Evolutionary conservation across 1,140 invertebrate genomes (phyloP), one percentile per base, ranked within the genome.

Genomic region (Saccostrea echinata): DNA sequence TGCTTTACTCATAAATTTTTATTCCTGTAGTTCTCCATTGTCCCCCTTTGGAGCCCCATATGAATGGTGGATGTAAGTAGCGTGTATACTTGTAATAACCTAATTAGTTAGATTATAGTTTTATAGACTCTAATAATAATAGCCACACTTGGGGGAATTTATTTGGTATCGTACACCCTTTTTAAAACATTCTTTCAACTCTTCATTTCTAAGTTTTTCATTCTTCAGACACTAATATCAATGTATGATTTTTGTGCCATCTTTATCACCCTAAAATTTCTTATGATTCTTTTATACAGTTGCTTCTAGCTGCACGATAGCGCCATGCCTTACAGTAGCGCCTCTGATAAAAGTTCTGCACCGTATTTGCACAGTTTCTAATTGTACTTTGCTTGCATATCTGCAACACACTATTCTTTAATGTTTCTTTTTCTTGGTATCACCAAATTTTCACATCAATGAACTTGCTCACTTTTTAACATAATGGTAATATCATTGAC

Each of bases 21-120:
- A 84, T 84, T 84, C 87, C 90, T 92, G 71, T 91, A 94, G 92
- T 93, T 90, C 90, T 94, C 85, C 93, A 93, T 86, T 94, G 93
- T 88, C 92, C 93, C 88, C 92, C 91, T 76, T 87, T 94, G 92
- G 93, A 93, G 81, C 91, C 91, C 87, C 93, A 93, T 90, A 88
- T 94, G 81, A 94, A 94, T 86, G 93, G 93, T 88, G 93, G 93
- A 91, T 93, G 94, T 94, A 92, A 94, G 94, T 94, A 93, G 85
- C 84, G 30, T 87, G 33, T 84, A 86, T 27, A 43, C 68, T 76
- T 76, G 68, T 76, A 27, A 30, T 76, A 76, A 27, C 24, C 24
- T 76, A 76, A 18, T 64, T 81, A 16, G 11, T 52, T 83, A 83
- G 81, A 83, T 21, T 52, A 24, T 83, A 83, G 81, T 51, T 33